A percentile compares a stretch with the other conserved stretches of the same genome.
These are phyloP conservation scores for Scolopax mira DNA, from an alignment of 2,113 vertebrate genomes.

Conservation along the genomic window DNA sequence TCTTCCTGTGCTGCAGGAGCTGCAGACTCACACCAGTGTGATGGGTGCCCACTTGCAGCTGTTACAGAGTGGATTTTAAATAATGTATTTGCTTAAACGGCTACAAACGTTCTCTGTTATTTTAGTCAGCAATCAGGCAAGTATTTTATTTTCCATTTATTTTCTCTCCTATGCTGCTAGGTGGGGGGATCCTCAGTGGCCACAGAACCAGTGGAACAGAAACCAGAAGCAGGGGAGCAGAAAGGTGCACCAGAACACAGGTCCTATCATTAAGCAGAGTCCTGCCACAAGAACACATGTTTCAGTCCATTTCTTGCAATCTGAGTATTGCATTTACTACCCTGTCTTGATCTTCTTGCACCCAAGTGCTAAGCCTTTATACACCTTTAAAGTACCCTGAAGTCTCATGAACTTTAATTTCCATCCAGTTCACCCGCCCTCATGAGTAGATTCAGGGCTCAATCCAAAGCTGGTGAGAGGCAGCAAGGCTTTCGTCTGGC, in stretches of 20 bases:
- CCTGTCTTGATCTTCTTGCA: background rate
- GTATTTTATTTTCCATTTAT: background rate
- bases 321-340: background rate
- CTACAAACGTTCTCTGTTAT: conserved; percentile 2
- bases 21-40: fast-evolving
- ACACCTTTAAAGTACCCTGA: background rate
- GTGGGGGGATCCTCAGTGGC: background rate
- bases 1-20: background rate
- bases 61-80: background rate
- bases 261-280: background rate
- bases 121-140: background rate
- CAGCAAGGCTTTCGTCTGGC: background rate
- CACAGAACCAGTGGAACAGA: background rate
- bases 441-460: background rate
- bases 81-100: background rate
- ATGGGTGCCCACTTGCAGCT: background rate
- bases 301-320: background rate
- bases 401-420: background rate
- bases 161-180: background rate
- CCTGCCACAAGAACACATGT: background rate
- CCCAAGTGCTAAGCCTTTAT: background rate
- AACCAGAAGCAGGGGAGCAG: background rate
- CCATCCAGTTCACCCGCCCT: background rate
- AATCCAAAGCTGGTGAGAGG: background rate
- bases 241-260: background rate